Percentiles rank a stretch among this genome's conserved stretches.
Evolutionary conservation across 2,888 invertebrate species (phyloP).

Genomic region (Standfussiana lucernea): DNA sequence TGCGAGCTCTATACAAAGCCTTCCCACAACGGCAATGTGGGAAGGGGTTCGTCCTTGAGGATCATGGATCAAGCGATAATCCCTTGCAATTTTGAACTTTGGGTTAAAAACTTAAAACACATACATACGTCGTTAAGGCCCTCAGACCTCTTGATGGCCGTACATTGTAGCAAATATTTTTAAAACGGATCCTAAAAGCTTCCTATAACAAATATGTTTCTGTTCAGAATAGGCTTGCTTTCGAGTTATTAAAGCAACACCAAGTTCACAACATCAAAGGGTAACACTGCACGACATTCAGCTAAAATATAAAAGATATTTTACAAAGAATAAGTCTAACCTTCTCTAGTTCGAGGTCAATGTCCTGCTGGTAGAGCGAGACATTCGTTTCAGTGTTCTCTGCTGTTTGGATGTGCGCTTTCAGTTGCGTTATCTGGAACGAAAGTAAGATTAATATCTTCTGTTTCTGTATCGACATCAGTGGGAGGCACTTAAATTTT

Average conservation of each 20-base stretch:
- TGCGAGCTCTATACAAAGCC: neutral
- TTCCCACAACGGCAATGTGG: neutral
- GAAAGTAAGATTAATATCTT: neutral
- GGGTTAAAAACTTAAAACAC: neutral
- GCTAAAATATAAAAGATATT: constrained; percentile 3
- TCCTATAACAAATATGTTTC: neutral
- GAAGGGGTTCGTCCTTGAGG: neutral
- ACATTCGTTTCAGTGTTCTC: constrained; percentile 86
- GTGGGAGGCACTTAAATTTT: neutral
- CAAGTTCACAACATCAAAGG: constrained; percentile 51
- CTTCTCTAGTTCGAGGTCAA: constrained; percentile 88
- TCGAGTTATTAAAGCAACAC: constrained; percentile 58
- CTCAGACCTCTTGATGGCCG: neutral
- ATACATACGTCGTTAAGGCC: neutral
- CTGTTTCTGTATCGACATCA: neutral
- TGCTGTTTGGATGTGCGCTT: constrained; percentile 88
- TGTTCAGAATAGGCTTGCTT: constrained; percentile 3
- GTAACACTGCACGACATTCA: constrained; percentile 51
- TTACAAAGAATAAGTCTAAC: constrained; percentile 71
- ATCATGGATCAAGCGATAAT: neutral
- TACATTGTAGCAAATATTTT: neutral
- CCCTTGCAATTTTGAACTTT: neutral
- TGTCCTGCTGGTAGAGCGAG: constrained; percentile 90
- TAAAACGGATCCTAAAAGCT: neutral
- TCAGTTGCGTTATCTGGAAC: constrained; percentile 88